phyloP scores from a whole-genome alignment of 2,797 vertebrate genomes.

The Falco naumanni region DNA sequence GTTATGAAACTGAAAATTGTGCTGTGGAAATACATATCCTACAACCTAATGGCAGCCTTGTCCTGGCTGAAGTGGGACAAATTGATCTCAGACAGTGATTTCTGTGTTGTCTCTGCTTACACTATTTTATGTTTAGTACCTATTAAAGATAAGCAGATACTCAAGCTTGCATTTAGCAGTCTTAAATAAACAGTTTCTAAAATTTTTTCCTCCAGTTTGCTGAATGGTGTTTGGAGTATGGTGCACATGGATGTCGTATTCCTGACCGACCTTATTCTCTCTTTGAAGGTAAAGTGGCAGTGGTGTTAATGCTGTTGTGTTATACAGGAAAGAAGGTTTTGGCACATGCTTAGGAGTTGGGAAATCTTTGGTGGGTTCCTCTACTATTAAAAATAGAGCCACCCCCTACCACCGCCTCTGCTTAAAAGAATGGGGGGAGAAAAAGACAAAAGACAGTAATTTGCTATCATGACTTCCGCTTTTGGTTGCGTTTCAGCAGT shows the following conservation, averaged over 20 bases:
- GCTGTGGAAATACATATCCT: neutral
- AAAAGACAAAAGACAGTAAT: neutral
- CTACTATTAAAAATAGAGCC: neutral
- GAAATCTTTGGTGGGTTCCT: neutral
- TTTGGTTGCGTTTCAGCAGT: neutral
- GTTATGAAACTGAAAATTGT: neutral
- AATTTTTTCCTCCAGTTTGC: slow-evolving; percentile 84
- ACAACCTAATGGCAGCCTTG: neutral
- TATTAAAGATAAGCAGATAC: neutral
- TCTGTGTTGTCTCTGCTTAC: neutral
- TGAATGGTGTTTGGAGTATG: slow-evolving; percentile 97
- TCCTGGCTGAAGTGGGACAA: neutral
- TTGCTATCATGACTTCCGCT: neutral
- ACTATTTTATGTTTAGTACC: neutral
- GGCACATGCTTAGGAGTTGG: neutral
- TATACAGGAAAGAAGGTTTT: neutral
- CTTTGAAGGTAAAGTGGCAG: slow-evolving; percentile 92
- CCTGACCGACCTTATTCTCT: slow-evolving; percentile 97
- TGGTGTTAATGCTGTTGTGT: neutral
- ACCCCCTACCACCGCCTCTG: neutral
- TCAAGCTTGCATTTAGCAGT: neutral
- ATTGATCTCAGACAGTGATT: neutral
- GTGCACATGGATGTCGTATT: slow-evolving; percentile 94
- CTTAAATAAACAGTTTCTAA: neutral
- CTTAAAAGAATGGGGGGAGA: neutral